Evolutionary conservation across 2,888 invertebrate species (phyloP).

Genomic region (Cataglyphis cursor): DNA sequence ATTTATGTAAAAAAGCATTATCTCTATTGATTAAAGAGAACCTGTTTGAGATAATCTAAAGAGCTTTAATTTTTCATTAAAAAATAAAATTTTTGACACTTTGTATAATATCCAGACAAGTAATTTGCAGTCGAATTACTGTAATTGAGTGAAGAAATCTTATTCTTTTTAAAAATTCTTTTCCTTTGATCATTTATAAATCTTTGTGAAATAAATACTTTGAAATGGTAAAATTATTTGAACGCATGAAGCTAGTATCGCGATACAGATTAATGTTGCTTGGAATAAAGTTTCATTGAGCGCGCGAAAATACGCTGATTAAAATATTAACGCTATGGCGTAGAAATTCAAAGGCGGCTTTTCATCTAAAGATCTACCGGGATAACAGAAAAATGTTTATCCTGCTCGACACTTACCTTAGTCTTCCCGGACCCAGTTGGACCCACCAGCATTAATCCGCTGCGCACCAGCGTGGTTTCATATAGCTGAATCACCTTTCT

Average conservation of each 20-base stretch:
- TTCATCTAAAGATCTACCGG: not conserved
- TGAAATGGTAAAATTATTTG: not conserved
- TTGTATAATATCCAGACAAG: not conserved
- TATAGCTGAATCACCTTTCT: conserved; percentile 93
- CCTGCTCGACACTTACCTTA: conserved; percentile 88
- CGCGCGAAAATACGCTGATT: not conserved
- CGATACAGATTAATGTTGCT: not conserved
- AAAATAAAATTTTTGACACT: conserved; percentile 8
- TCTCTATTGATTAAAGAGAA: not conserved
- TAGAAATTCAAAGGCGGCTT: not conserved
- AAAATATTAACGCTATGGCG: not conserved
- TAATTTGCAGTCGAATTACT: not conserved
- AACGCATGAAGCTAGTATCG: not conserved
- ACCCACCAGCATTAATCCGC: conserved; percentile 94
- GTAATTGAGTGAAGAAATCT: not conserved
- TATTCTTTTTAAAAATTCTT: not conserved
- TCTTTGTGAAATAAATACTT: not conserved
- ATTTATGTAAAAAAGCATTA: not conserved
- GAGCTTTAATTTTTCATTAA: not conserved
- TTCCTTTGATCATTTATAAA: not conserved
- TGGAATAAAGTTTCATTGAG: not conserved
- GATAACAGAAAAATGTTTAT: not conserved
- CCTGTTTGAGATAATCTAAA: not conserved
- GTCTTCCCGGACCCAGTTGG: conserved; percentile 94
- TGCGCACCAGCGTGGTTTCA: conserved; percentile 94